Percentiles rank a stretch among this genome's conserved stretches.
phyloP scores from a whole-genome alignment of 1,140 invertebrate genomes.

The Tetraneura akinire region DNA sequence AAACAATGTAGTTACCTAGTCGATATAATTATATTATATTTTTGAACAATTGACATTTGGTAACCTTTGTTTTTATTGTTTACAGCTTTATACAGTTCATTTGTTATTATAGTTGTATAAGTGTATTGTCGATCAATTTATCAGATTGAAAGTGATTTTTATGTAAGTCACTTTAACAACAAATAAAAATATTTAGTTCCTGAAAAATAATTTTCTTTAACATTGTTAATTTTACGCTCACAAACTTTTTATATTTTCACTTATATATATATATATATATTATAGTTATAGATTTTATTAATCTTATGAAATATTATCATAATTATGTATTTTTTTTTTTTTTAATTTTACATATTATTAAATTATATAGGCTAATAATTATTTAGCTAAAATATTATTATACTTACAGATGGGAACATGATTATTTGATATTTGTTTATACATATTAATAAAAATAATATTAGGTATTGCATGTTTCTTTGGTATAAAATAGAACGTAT shows the following conservation, averaged over 20 bases:
- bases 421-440: conserved; percentile 46
- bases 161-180: not conserved
- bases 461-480: conserved; percentile 43
- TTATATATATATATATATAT: conserved; percentile 7
- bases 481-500: conserved; percentile 41
- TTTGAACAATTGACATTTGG: conserved; percentile 35
- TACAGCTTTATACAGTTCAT: conserved; percentile 40
- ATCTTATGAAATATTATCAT: conserved; percentile 13
- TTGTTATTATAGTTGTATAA: conserved; percentile 41
- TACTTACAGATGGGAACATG: conserved; percentile 26
- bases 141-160: not conserved
- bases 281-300: conserved; percentile 18
- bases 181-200: conserved; percentile 34
- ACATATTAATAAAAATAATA: conserved; percentile 8
- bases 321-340: conserved; percentile 44
- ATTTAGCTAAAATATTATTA: conserved; percentile 42
- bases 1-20: conserved; percentile 52
- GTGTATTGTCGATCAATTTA: conserved; percentile 33
- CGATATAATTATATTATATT: conserved; percentile 42
- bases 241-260: conserved; percentile 37
- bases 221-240: conserved; percentile 44
- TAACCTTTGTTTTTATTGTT: conserved; percentile 47
- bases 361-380: conserved; percentile 44
- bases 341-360: conserved; percentile 47
- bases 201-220: conserved; percentile 39